These are phyloP conservation scores for Ramphastos sulfuratus DNA, from an alignment of 2,113 vertebrate genomes.

Conservation along the genomic window DNA sequence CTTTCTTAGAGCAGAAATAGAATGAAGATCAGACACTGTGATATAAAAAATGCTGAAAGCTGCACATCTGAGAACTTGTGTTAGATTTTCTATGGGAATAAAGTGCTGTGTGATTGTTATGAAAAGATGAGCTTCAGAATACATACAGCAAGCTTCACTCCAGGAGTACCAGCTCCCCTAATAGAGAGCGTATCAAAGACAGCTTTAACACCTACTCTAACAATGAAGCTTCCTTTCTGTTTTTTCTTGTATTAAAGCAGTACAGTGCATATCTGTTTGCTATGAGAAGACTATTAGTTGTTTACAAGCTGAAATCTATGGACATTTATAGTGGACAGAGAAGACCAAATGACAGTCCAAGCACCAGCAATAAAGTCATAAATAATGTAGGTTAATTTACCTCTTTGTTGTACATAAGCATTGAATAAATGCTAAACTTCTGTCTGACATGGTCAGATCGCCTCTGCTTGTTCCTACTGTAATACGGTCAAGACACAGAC, in stretches of 20 bases:
- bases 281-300: not conserved
- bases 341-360: not conserved
- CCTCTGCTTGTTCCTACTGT: not conserved
- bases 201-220: not conserved
- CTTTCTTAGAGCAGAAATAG: not conserved
- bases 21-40: not conserved
- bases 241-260: not conserved
- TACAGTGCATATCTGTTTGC: not conserved
- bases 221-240: not conserved
- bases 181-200: fast-evolving
- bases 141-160: not conserved
- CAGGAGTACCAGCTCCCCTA: not conserved
- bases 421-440: not conserved
- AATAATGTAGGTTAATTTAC: not conserved
- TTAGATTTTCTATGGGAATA: not conserved
- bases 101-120: not conserved
- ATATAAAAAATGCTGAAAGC: not conserved
- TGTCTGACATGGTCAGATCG: not conserved
- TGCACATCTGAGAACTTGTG: not conserved
- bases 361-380: not conserved
- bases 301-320: not conserved
- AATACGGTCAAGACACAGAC: not conserved
- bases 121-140: not conserved
- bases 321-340: not conserved
- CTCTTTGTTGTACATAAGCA: not conserved